A percentile compares a stretch with the other conserved stretches of the same genome.
These are phyloP conservation scores for Erythrocercus mccallii DNA, from an alignment of 2,113 vertebrate species.

Conservation along the genomic window DNA sequence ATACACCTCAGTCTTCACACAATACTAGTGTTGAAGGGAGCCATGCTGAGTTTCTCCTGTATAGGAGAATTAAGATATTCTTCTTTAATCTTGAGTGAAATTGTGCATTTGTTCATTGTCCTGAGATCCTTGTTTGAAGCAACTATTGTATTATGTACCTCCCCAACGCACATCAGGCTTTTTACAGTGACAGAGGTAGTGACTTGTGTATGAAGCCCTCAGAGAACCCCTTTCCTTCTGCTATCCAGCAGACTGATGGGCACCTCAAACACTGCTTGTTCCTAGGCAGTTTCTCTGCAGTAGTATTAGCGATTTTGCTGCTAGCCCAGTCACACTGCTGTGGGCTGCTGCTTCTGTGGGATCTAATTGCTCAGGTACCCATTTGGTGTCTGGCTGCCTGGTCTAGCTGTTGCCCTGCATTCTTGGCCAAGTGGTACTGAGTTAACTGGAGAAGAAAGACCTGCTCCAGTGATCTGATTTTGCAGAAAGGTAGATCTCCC, in stretches of 20 bases:
- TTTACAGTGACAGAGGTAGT: background rate
- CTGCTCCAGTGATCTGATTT: slow-evolving; percentile 6
- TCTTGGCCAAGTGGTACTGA: slow-evolving; percentile 1
- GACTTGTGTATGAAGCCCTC: background rate
- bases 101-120: background rate
- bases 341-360: background rate
- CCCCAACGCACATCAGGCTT: background rate
- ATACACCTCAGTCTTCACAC: slow-evolving; percentile 28
- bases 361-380: background rate
- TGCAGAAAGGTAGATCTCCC: background rate
- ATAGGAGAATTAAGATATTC: background rate
- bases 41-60: background rate
- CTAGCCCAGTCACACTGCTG: background rate
- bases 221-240: background rate
- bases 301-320: background rate
- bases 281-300: background rate
- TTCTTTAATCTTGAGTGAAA: slow-evolving; percentile 1
- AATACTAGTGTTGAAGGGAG: background rate
- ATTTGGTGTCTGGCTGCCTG: background rate
- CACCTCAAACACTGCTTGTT: background rate
- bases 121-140: background rate
- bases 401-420: background rate
- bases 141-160: background rate
- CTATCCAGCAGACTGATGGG: background rate
- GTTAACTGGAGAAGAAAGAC: slow-evolving; percentile 28